Conservation (phyloP, 1,140 invertebrate species). For the Drosophila insularis region DNA sequence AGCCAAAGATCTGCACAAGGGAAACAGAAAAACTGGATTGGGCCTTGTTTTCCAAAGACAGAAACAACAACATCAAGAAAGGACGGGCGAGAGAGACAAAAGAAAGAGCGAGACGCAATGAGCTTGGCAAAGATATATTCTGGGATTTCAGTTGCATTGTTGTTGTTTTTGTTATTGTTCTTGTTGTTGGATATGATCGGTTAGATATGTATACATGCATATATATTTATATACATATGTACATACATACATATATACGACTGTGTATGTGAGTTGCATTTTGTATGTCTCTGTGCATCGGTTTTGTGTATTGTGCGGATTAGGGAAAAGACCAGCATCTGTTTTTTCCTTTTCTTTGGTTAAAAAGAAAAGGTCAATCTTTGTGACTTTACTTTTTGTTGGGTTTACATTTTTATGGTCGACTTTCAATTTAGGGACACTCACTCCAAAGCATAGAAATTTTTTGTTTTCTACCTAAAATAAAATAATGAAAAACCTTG, state of each 20-base stretch:
- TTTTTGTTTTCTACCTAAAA: neutral
- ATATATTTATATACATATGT: slow-evolving; percentile 29
- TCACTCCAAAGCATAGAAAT: neutral
- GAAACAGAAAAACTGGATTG: slow-evolving; percentile 69
- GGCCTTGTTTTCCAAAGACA: slow-evolving; percentile 62
- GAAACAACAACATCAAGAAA: slow-evolving; percentile 19
- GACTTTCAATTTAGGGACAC: neutral
- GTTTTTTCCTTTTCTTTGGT: slow-evolving; percentile 56
- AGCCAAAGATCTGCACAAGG: slow-evolving; percentile 67
- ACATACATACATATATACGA: no score
- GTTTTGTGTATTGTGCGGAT: slow-evolving; percentile 3
- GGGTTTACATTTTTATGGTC: slow-evolving; percentile 18
- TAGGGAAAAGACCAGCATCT: slow-evolving; percentile 61
- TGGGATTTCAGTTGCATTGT: slow-evolving; percentile 70
- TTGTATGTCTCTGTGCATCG: neutral
- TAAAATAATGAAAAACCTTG: neutral
- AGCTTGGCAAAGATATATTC: slow-evolving; percentile 28
- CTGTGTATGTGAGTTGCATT: slow-evolving; percentile 22
- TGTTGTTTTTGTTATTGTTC: slow-evolving; percentile 11
- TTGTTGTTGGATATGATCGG: slow-evolving; percentile 66
- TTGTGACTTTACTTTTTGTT: slow-evolving; percentile 34
- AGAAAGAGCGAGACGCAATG: slow-evolving; percentile 39
- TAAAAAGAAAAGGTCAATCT: slow-evolving; percentile 31
- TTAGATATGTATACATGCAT: slow-evolving; percentile 42
- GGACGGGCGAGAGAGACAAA: slow-evolving; percentile 20